Evolutionary conservation across 2,113 vertebrate species (phyloP), one percentile per base, ranked within the genome.

Genomic region (Menidia beryllina): DNA sequence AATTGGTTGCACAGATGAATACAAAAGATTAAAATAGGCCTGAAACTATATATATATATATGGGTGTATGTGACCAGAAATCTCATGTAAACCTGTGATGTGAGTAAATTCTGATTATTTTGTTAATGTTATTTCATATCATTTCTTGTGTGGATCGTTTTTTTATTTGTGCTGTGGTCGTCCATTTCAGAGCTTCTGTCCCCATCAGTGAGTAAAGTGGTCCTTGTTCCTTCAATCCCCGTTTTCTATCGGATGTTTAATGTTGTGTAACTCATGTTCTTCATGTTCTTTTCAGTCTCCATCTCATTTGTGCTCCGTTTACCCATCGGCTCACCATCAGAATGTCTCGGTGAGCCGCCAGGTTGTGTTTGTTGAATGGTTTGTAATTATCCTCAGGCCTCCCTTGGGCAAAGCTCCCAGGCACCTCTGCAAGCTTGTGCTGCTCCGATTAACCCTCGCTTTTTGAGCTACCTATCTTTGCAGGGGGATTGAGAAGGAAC

Each of bases 361-460:
- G 65, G 63, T 56, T 69, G 63, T 84, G 83, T 89, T 92, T 91
- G 86, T 68, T 77, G 82, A 90, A 85, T 69, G 83, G 74, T 90
- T 86, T 86, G 86, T 86, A 92, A 92, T 92, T 90, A 93, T 89
- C 91, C 61, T 11, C 59, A 20, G 84, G 83, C 62, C 51, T 87
- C 88, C 88, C 84, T 55, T 79, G 75, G 80, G 84, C 88, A 69
- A 64, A 5, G 75, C 81, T 87, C 75, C 81, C 41, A 11, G 85
- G 73, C 73, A 85, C 81, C 63, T 77, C 72, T 75, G 75, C 72
- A 61, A 86, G 82, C 70, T 58, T 53, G 24, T 19, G 41, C 53
- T 20, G 77, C 79, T 77, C 79, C 55, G 48, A 63, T 86, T 69
- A 73, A 57, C 55, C 65, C 48, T 69, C 47, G 60, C 65, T 72